phyloP scores from a whole-genome alignment of 2,113 vertebrate genomes.

The Morone saxatilis region DNA sequence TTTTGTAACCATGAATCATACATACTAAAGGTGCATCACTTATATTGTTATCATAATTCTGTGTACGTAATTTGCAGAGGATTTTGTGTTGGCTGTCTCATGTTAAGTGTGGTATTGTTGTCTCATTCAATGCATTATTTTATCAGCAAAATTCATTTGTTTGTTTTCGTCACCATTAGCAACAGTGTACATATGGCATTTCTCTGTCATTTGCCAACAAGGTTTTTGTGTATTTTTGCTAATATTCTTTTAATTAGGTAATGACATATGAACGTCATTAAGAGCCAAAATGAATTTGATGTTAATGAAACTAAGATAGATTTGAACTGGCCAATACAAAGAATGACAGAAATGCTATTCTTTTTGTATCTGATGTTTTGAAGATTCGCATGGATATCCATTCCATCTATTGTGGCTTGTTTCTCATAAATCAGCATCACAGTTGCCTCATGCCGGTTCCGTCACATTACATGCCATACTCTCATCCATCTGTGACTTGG shows the following conservation, averaged over 20 bases:
- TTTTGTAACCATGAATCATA: conserved; percentile 51
- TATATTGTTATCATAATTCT: conserved; percentile 79
- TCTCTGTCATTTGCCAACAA: conserved; percentile 66
- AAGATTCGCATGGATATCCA: conserved; percentile 66
- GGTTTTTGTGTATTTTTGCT: conserved; percentile 9
- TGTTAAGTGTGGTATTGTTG: conserved; percentile 49
- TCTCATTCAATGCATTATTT: conserved; percentile 27
- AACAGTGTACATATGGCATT: conserved; percentile 43
- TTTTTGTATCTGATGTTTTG: conserved; percentile 48
- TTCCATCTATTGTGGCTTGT: conserved; percentile 74
- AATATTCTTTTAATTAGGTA: conserved; percentile 3
- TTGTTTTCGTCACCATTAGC: conserved; percentile 34
- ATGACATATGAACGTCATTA: conserved; percentile 2
- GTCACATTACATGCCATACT: conserved; percentile 79
- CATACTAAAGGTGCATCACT: conserved; percentile 71
- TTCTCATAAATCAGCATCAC: conserved; percentile 77
- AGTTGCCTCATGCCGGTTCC: conserved; percentile 79
- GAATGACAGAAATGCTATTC: conserved; percentile 72
- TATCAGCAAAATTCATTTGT: conserved; percentile 17
- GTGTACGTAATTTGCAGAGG: conserved; percentile 34
- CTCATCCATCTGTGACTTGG: conserved; percentile 80
- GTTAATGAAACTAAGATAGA: not conserved
- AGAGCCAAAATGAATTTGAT: not conserved
- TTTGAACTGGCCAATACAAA: conserved; percentile 12
- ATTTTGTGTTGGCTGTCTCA: conserved; percentile 62